Percentiles rank a stretch among this genome's conserved stretches.
Evolutionary conservation across 2,113 vertebrate species (phyloP).

Genomic region (Rhinoderma darwinii): DNA sequence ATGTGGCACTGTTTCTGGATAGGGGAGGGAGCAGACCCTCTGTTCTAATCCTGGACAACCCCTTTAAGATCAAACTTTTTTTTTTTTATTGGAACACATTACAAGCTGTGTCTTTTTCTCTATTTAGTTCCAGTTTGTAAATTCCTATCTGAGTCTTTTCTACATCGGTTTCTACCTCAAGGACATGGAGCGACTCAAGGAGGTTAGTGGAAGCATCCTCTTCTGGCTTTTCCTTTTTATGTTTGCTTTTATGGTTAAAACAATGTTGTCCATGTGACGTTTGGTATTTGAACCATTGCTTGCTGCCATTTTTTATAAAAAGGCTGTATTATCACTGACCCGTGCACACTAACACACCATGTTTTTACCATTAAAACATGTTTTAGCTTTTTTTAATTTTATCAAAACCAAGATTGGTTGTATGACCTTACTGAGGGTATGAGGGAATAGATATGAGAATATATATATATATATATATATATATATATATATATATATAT

Average conservation of each 20-base stretch:
- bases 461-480: background rate
- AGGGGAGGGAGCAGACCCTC: too few species aligned
- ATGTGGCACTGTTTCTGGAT: background rate
- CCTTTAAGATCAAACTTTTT: background rate
- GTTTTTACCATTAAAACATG: background rate
- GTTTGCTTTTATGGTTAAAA: background rate
- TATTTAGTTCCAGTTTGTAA: conserved; percentile 94
- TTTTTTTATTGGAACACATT: background rate
- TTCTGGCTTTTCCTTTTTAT: background rate
- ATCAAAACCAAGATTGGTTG: background rate
- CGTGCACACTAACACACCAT: background rate
- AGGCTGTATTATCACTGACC: background rate
- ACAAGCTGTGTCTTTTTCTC: background rate
- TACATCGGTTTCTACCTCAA: conserved; percentile 99
- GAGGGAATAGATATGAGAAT: background rate
- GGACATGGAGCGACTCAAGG: conserved; percentile 97
- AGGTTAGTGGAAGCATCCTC: conserved; percentile 76
- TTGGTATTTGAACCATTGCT: background rate
- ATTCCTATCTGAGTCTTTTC: conserved; percentile 99
- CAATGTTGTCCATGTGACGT: background rate
- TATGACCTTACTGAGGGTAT: background rate
- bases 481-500: background rate
- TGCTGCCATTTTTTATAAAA: background rate
- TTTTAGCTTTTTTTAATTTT: background rate
- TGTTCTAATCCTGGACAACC: background rate